These are phyloP conservation scores for Panthera tigris DNA, from an alignment of 2,113 vertebrate genomes.

Conservation along the genomic window DNA sequence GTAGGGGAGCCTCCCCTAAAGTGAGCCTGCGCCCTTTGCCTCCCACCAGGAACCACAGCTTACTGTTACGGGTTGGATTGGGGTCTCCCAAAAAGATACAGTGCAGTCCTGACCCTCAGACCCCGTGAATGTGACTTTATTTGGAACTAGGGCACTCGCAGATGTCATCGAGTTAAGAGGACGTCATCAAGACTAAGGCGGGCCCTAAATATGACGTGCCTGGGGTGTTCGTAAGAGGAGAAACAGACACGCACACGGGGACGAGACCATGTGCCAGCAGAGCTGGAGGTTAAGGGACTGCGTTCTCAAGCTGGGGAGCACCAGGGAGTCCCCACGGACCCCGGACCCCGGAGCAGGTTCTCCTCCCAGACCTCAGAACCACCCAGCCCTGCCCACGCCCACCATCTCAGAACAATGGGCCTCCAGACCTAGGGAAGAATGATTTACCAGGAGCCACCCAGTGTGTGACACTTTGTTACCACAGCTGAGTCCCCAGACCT, in stretches of 20 bases:
- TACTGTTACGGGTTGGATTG: neutral
- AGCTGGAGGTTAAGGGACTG: fast-evolving
- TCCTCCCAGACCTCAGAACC: neutral
- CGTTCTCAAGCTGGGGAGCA: fast-evolving
- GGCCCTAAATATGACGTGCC: fast-evolving
- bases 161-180: neutral
- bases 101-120: neutral
- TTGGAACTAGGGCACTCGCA: neutral
- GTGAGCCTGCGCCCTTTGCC: neutral
- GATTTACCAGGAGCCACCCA: fast-evolving
- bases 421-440: neutral
- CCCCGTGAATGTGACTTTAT: too few relatives aligned
- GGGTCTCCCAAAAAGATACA: too few relatives aligned
- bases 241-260: neutral
- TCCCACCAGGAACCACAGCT: neutral
- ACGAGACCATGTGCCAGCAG: fast-evolving
- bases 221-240: neutral
- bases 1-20: fast-evolving
- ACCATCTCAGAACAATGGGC: neutral
- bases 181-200: fast-evolving
- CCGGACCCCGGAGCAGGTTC: neutral
- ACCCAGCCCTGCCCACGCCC: neutral
- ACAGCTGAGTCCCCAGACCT: neutral
- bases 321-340: fast-evolving
- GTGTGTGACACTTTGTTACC: fast-evolving